These are phyloP conservation scores for Ditylenchus dipsaci DNA, from an alignment of 1,140 invertebrate species.

Conservation along the genomic window DNA sequence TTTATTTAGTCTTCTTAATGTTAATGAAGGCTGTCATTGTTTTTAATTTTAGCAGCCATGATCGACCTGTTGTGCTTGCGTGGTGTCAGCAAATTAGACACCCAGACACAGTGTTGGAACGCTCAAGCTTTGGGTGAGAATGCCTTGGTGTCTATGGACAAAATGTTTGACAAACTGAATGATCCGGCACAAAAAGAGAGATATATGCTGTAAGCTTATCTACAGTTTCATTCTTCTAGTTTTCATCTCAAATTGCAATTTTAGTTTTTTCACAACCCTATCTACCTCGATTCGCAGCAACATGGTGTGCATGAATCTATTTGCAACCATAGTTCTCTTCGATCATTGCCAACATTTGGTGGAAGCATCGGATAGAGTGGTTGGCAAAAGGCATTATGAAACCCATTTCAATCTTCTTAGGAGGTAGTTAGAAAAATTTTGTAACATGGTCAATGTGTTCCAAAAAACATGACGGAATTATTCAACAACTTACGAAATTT, in stretches of 20 bases:
- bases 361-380: not conserved
- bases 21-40: not conserved
- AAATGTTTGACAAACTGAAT: too few species aligned
- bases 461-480: too few species aligned
- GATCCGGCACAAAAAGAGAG: too few species aligned
- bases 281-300: constrained; percentile 17
- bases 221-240: too few species aligned
- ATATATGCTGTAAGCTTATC: too few species aligned
- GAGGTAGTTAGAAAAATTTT: constrained; percentile 22
- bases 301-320: constrained; percentile 38
- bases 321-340: constrained; percentile 46
- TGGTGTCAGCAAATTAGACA: constrained; percentile 41
- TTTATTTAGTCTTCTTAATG: not conserved
- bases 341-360: constrained; percentile 14
- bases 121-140: not conserved
- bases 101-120: constrained; percentile 33
- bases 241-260: not conserved
- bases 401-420: constrained; percentile 40
- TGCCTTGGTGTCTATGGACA: too few species aligned
- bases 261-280: not conserved
- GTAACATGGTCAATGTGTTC: too few species aligned
- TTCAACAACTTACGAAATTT: too few species aligned
- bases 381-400: constrained; percentile 28
- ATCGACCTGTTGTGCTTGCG: too few species aligned
- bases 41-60: not conserved